Evolutionary conservation across 2,797 vertebrate species (phyloP).

Genomic region (Acropternis orthonyx): DNA sequence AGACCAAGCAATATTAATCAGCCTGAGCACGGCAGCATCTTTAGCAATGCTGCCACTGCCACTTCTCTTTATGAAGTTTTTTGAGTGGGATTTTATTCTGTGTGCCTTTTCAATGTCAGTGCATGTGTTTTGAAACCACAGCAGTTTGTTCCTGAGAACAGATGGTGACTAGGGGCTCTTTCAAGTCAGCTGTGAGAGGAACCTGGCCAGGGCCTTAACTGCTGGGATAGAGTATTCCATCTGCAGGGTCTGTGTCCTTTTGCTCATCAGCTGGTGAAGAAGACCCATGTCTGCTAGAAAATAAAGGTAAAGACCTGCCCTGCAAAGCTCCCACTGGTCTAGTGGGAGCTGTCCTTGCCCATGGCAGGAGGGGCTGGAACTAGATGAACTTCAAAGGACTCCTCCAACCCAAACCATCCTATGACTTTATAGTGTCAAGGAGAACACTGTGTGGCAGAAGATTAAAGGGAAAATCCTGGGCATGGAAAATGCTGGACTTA

Average conservation of each 20-base stretch:
- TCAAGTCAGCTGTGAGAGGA: slow-evolving; percentile 20
- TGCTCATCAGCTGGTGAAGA: background rate
- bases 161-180: background rate
- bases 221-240: background rate
- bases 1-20: background rate
- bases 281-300: background rate
- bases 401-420: background rate
- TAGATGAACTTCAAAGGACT: background rate
- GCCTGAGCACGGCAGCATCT: background rate
- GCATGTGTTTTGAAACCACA: slow-evolving; percentile 25
- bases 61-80: background rate
- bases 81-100: background rate
- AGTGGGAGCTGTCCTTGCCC: background rate
- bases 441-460: background rate
- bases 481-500: background rate
- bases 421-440: background rate
- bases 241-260: background rate
- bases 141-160: slow-evolving; percentile 14
- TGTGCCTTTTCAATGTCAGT: background rate
- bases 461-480: background rate
- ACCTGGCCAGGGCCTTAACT: background rate
- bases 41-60: background rate
- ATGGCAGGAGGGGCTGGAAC: background rate
- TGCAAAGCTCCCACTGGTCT: background rate
- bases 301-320: background rate